Evolutionary conservation across 1,140 invertebrate genomes (phyloP).

Genomic region (Rhyacophila brunnea): DNA sequence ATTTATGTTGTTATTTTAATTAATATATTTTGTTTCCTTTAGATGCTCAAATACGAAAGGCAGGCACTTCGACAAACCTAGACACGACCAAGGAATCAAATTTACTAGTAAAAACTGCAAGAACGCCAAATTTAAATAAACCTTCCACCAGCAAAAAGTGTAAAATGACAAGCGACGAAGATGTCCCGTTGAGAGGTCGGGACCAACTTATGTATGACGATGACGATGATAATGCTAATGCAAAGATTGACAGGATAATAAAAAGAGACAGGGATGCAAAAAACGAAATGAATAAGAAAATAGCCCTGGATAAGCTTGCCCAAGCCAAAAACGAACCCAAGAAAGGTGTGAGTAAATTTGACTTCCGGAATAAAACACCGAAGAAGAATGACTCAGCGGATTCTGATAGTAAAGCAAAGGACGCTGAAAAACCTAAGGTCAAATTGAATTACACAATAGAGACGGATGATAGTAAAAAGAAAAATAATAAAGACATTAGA

Average conservation of each 20-base stretch:
- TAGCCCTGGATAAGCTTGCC: background rate
- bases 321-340: slow-evolving; percentile 13
- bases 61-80: slow-evolving; percentile 42
- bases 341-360: too few relatives aligned
- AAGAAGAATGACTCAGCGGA: background rate
- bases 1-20: too few relatives aligned
- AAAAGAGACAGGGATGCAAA: slow-evolving; percentile 50
- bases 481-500: slow-evolving; percentile 12
- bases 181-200: slow-evolving; percentile 17
- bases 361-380: background rate
- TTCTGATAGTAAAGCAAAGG: background rate
- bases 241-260: slow-evolving; percentile 55
- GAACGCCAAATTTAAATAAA: slow-evolving; percentile 32
- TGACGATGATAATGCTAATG: slow-evolving; percentile 52
- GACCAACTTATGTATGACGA: slow-evolving; percentile 51
- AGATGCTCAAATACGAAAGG: slow-evolving; percentile 49
- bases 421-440: too few relatives aligned
- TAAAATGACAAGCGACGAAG: background rate
- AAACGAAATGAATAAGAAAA: background rate
- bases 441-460: too few relatives aligned
- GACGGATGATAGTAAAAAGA: slow-evolving; percentile 2
- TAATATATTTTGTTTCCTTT: too few relatives aligned
- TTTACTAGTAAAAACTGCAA: slow-evolving; percentile 42
- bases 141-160: slow-evolving; percentile 11
- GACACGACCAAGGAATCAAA: slow-evolving; percentile 37